Base-by-base conservation (phyloP, 2,113 vertebrate species). In the Brachyistius frenatus region DNA sequence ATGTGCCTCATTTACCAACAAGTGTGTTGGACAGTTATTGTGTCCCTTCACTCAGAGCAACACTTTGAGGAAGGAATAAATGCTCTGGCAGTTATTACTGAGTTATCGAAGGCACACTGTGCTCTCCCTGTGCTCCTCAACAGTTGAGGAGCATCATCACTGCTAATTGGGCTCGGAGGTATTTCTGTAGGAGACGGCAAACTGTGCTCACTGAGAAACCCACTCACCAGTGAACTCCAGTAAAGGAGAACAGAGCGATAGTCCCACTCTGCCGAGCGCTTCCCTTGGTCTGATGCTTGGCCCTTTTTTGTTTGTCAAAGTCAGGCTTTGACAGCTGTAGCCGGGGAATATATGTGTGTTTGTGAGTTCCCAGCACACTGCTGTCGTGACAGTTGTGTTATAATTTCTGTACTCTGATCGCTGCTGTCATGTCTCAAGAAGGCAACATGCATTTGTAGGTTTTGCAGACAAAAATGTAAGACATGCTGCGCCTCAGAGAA, bases 111-210 rank as follows among this genome's bases (percentile, higher is more conserved):
- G 70, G 75, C 68, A 63, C 71, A 81, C 84, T 49, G 64, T 3
- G n/a, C 37, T 54, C 64, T 71, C 44, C 32, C 23, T 23, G 23
- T 23, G 23, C 23, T 23, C 23, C 70, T 82, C 80, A 35, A 23
- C 81, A 49, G 67, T 49, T 67, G 67, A 86, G 53, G 76, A 81
- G 80, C 84, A 81, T 92, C 77, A 92, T 91, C 76, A 49, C 16
- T 52, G 78, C 81, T 93, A 91, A 91, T 93, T 93, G 88, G 88
- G 80, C 89, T 90, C 86, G 0, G 76, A 88, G 81, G 91, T 67
- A 85, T 92, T 87, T 77, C 35, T 70, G 71, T 66, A 78, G 69
- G 1, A 75, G 71, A 68, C 73, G 49, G 66, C 67, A 79, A 71
- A 75, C 85, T 63, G 61, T 61, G 66, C 73, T 75, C 41, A 53